Evolutionary conservation across 2,797 vertebrate species (phyloP).

Genomic region (Miichthys miiuy): DNA sequence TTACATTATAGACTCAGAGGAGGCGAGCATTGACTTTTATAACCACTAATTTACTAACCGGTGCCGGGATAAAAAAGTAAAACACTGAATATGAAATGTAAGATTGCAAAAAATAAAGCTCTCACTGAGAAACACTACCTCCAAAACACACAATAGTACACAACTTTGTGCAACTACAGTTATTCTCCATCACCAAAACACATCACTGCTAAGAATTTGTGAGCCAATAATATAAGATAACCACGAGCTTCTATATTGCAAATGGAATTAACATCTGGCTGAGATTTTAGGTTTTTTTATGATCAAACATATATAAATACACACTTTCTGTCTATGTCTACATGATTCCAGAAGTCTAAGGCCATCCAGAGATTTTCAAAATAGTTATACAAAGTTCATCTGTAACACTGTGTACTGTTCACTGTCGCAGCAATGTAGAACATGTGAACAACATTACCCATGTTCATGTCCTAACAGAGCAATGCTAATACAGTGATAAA

Average conservation of each 20-base stretch:
- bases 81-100: background rate
- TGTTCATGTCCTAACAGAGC: background rate
- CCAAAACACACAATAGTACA: background rate
- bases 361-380: background rate
- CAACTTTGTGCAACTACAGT: background rate
- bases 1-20: background rate
- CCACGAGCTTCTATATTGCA: background rate
- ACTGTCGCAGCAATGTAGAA: background rate
- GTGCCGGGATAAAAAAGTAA: background rate
- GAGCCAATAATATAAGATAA: background rate
- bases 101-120: background rate
- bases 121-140: background rate
- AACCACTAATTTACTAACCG: background rate
- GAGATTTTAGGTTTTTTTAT: background rate
- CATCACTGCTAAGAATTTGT: background rate
- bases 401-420: background rate
- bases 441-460: conserved; percentile 15
- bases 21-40: background rate
- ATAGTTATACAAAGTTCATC: conserved; percentile 1
- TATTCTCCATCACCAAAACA: background rate
- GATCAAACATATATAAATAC: background rate
- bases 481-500: background rate
- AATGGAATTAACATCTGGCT: background rate
- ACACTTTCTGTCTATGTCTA: background rate
- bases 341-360: background rate